phyloP scores from a whole-genome alignment of 2,797 vertebrate species.

The Momotus momota region DNA sequence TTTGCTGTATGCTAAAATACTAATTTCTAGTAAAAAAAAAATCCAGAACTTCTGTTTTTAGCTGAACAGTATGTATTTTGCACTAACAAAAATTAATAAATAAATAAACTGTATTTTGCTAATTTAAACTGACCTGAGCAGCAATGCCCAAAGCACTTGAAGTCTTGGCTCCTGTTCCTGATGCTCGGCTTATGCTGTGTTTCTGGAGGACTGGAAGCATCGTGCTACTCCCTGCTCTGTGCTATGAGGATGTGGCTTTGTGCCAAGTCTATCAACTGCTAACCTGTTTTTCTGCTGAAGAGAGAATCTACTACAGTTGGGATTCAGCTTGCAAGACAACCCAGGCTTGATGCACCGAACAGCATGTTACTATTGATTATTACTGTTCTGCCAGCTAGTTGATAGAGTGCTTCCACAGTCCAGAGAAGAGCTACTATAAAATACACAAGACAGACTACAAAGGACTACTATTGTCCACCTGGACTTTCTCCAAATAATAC shows the following conservation, averaged over 20 bases:
- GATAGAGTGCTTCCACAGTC: background rate
- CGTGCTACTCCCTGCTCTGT: background rate
- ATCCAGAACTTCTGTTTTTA: rapidly evolving
- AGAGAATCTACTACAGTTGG: background rate
- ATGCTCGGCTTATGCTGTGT: background rate
- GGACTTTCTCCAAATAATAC: background rate
- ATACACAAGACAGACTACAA: background rate
- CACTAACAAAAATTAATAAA: background rate
- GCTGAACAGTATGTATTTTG: background rate
- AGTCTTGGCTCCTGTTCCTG: background rate
- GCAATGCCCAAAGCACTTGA: background rate
- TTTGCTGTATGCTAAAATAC: background rate
- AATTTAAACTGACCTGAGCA: background rate
- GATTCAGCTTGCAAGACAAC: background rate
- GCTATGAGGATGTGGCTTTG: rapidly evolving
- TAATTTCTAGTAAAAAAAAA: background rate
- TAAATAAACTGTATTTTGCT: background rate
- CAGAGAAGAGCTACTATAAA: background rate
- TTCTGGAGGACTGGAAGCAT: background rate
- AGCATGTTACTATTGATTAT: background rate
- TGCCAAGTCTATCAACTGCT: background rate
- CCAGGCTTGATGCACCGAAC: background rate
- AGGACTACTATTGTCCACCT: background rate
- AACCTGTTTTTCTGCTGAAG: background rate
- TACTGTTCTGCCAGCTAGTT: background rate